phyloP scores from a whole-genome alignment of 2,113 vertebrate species.

The Seriola rivoliana region DNA sequence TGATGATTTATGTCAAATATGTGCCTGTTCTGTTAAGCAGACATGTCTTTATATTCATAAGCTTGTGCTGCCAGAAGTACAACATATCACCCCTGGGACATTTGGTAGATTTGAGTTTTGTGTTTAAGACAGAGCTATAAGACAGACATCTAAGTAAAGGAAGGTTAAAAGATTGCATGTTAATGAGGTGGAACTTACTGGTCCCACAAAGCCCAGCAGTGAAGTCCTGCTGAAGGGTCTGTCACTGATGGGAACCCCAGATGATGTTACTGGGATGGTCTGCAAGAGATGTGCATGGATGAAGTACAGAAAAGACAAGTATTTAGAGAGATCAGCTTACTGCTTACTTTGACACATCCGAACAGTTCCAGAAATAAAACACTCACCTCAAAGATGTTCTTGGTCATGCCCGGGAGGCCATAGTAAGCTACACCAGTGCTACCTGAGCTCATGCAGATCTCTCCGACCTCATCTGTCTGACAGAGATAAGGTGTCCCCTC shows the following conservation, averaged over 20 bases:
- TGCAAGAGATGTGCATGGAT: slow-evolving; percentile 63
- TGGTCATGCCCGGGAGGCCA: slow-evolving; percentile 94
- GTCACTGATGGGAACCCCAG: slow-evolving; percentile 87
- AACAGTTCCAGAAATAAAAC: neutral
- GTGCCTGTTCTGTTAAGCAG: too few species aligned
- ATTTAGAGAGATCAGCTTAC: neutral
- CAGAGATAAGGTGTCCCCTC: slow-evolving; percentile 94
- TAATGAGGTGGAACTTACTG: slow-evolving; percentile 83
- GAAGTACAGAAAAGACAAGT: neutral
- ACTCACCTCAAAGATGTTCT: slow-evolving; percentile 94
- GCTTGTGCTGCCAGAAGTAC: neutral
- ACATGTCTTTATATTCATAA: too few species aligned
- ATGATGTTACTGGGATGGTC: slow-evolving; percentile 88
- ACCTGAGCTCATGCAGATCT: slow-evolving; percentile 92
- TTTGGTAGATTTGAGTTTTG: neutral
- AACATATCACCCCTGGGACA: neutral
- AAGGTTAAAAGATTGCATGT: neutral
- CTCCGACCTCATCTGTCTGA: slow-evolving; percentile 94
- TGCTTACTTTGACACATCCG: neutral
- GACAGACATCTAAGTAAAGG: neutral
- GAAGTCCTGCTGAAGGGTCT: slow-evolving; percentile 92
- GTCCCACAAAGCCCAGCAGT: slow-evolving; percentile 94
- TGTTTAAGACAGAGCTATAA: neutral
- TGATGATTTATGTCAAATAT: too few species aligned
- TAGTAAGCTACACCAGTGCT: slow-evolving; percentile 91